Percentiles rank a stretch among this genome's conserved stretches.
phyloP scores from a whole-genome alignment of 2,888 invertebrate genomes.

The Dicranocentrus wangi region DNA sequence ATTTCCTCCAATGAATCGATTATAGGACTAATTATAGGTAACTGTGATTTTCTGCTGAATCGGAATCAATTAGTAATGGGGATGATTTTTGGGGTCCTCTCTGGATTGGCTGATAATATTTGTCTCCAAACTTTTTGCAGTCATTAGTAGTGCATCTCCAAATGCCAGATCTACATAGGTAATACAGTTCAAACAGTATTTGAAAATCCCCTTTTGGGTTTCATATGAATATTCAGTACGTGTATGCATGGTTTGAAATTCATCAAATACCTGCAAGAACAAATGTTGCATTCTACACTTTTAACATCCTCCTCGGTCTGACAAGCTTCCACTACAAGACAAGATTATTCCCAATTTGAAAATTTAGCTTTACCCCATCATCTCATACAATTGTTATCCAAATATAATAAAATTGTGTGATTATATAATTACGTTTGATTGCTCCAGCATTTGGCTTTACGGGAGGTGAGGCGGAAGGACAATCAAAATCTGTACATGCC shows the following conservation, averaged over 20 bases:
- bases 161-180: constrained; percentile 54
- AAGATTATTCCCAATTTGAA: background rate
- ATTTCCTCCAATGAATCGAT: no score
- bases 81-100: constrained; percentile 19
- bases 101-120: constrained; percentile 63
- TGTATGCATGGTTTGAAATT: no score
- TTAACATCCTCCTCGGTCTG: constrained; percentile 71
- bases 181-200: background rate
- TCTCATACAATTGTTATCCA: background rate
- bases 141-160: constrained; percentile 71
- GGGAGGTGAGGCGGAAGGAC: constrained; percentile 64
- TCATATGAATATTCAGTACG: no score
- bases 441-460: constrained; percentile 34
- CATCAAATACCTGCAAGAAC: constrained; percentile 68
- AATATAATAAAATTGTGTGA: background rate
- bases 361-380: background rate
- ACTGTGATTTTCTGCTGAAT: constrained; percentile 54
- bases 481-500: constrained; percentile 70
- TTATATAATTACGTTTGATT: constrained; percentile 46
- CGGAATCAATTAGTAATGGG: constrained; percentile 36
- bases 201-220: no score
- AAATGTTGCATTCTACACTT: constrained; percentile 71
- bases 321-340: constrained; percentile 67
- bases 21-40: no score
- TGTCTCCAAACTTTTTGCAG: constrained; percentile 70